A percentile compares a stretch with the other conserved stretches of the same genome.
Conservation (phyloP, 2,888 invertebrate genomes). For the Argyresthia goedartella region DNA sequence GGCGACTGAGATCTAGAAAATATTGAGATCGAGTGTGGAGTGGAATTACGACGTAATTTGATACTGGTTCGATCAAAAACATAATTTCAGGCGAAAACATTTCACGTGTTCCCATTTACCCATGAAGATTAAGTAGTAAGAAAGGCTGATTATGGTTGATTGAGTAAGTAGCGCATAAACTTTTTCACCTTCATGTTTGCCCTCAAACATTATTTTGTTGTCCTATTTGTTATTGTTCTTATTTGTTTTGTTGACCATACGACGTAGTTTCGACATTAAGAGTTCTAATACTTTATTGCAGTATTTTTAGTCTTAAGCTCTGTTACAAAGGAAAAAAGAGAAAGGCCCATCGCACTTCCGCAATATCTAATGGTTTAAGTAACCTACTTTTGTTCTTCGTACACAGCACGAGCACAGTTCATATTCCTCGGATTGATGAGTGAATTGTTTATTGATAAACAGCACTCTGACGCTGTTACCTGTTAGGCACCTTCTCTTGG, state of each 20-base stretch:
- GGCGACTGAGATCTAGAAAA: neutral
- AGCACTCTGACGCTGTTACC: neutral
- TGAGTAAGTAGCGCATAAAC: slow-evolving; percentile 7
- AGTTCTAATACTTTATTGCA: neutral
- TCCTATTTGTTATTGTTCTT: slow-evolving; percentile 16
- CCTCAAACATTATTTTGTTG: slow-evolving; percentile 26
- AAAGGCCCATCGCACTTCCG: slow-evolving; percentile 9
- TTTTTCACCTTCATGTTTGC: slow-evolving; percentile 41
- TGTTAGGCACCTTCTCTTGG: neutral
- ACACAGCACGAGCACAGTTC: neutral
- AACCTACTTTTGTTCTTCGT: slow-evolving; percentile 7
- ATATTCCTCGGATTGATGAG: neutral
- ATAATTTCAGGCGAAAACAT: neutral
- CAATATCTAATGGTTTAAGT: slow-evolving; percentile 6
- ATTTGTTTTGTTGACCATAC: slow-evolving; percentile 1
- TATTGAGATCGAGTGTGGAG: neutral
- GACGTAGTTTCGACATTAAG: neutral
- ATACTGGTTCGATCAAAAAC: neutral
- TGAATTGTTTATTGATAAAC: neutral
- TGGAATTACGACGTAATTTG: neutral
- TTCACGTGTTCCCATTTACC: neutral
- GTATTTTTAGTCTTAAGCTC: neutral
- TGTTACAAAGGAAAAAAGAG: slow-evolving; percentile 3
- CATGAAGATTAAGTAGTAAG: neutral
- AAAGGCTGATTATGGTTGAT: slow-evolving; percentile 7